Evolutionary conservation across 2,888 invertebrate genomes (phyloP).

Genomic region (Sisyra terminalis): DNA sequence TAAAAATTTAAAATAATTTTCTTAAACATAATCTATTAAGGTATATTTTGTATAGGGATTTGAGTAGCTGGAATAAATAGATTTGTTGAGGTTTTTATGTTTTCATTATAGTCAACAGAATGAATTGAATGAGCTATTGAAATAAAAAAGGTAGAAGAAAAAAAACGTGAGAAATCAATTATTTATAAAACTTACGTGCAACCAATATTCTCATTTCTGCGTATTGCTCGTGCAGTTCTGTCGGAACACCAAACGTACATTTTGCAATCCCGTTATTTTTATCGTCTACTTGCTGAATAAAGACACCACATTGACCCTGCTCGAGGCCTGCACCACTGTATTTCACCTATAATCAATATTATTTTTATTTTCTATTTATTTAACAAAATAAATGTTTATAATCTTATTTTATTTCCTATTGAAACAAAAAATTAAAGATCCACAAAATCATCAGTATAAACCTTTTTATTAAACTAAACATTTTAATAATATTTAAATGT

Average conservation of each 20-base stretch:
- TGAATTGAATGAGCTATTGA: neutral
- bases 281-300: slow-evolving; percentile 42
- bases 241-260: slow-evolving; percentile 43
- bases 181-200: slow-evolving; percentile 43
- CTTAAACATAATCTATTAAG: neutral
- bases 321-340: slow-evolving; percentile 33
- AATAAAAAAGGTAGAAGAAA: slow-evolving; percentile 1
- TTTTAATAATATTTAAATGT: too few species aligned
- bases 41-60: too few species aligned
- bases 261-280: slow-evolving; percentile 52
- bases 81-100: too few species aligned
- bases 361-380: neutral
- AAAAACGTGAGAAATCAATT: slow-evolving; percentile 6
- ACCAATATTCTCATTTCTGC: slow-evolving; percentile 47
- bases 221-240: slow-evolving; percentile 36
- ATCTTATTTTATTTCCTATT: neutral
- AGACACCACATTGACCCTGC: slow-evolving; percentile 56
- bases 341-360: slow-evolving; percentile 17
- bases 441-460: neutral
- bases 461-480: neutral
- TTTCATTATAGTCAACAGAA: too few species aligned
- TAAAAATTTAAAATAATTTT: neutral
- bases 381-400: neutral
- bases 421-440: neutral
- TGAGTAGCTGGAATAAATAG: too few species aligned